These are phyloP conservation scores for Ormyrus nitidulus DNA, from an alignment of 2,888 invertebrate genomes.

Conservation along the genomic window DNA sequence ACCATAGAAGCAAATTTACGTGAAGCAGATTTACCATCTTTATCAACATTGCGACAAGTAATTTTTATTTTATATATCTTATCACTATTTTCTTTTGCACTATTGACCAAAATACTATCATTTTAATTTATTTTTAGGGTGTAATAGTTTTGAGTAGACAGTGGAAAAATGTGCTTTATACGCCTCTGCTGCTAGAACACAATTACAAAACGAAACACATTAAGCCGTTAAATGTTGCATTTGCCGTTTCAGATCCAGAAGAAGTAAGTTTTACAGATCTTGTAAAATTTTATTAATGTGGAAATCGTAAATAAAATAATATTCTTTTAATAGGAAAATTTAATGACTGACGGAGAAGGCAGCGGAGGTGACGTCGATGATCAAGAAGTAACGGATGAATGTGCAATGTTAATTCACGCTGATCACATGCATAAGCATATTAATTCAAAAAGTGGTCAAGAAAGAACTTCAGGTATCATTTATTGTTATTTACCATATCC, in stretches of 20 bases:
- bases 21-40: constrained; percentile 89
- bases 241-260: constrained; percentile 89
- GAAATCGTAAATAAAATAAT: constrained; percentile 49
- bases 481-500: neutral
- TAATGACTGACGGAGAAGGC: constrained; percentile 79
- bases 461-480: constrained; percentile 65
- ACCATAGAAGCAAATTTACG: constrained; percentile 90
- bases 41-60: constrained; percentile 92
- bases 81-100: too few species aligned
- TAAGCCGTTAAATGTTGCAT: constrained; percentile 91
- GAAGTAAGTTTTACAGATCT: constrained; percentile 79
- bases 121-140: constrained; percentile 79
- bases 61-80: constrained; percentile 2
- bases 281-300: constrained; percentile 26
- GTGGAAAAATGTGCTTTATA: constrained; percentile 97
- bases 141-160: constrained; percentile 97
- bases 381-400: constrained; percentile 84
- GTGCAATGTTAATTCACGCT: constrained; percentile 82
- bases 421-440: constrained; percentile 71
- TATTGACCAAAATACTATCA: too few species aligned
- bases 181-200: constrained; percentile 91
- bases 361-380: constrained; percentile 79
- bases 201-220: constrained; percentile 90
- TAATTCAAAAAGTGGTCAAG: constrained; percentile 68
- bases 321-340: constrained; percentile 76